Evolutionary conservation across 1,140 invertebrate genomes (phyloP).

Genomic region (Drosophila sturtevanti): DNA sequence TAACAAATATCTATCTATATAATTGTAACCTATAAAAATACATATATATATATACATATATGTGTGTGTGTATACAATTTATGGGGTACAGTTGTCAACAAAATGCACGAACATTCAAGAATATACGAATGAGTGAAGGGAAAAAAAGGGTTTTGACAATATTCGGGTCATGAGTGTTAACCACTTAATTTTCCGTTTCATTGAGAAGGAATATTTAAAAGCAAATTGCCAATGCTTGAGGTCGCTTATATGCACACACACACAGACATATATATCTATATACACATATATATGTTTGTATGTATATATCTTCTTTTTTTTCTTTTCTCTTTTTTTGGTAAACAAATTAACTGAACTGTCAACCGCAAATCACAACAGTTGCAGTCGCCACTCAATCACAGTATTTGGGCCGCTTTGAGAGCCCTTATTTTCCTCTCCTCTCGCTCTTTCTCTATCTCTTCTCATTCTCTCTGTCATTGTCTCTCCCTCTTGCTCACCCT

Average conservation of each 20-base stretch:
- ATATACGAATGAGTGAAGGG: background rate
- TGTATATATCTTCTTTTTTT: too few species aligned
- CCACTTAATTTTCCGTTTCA: conserved; percentile 76
- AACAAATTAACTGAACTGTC: conserved; percentile 76
- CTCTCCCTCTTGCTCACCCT: background rate
- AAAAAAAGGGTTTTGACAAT: background rate
- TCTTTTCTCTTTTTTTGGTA: conserved; percentile 43
- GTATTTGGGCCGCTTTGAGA: conserved; percentile 61
- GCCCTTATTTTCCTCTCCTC: conserved; percentile 19
- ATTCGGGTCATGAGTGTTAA: conserved; percentile 53
- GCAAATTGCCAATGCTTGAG: conserved; percentile 39
- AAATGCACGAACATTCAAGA: conserved; percentile 5
- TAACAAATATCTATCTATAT: background rate
- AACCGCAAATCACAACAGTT: conserved; percentile 79
- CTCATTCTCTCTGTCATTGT: background rate
- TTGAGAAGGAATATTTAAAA: conserved; percentile 70
- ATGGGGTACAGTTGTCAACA: conserved; percentile 43
- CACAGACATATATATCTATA: background rate
- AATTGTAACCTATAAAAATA: conserved; percentile 2
- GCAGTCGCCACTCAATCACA: conserved; percentile 74
- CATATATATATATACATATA: too few species aligned
- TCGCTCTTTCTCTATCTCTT: background rate
- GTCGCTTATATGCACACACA: background rate
- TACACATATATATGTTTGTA: conserved; percentile 5
- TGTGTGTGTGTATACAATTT: background rate